Evolutionary conservation across 2,888 invertebrate species (phyloP).

Genomic region (Polyommatus iphigenia): DNA sequence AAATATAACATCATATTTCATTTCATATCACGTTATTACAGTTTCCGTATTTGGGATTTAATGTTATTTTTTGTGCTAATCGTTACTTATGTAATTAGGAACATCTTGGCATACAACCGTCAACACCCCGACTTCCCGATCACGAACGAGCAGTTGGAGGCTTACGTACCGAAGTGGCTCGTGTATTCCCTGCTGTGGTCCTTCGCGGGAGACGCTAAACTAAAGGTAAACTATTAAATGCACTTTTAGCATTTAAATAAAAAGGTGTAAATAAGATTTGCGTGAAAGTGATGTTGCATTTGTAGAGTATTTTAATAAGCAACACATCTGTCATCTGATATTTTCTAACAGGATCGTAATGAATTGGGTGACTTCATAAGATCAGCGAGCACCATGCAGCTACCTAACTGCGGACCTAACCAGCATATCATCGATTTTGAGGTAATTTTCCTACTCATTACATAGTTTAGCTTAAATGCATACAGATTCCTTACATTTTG

Average conservation of each 20-base stretch:
- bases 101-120: slow-evolving; percentile 95
- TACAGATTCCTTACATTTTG: too few relatives aligned
- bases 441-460: slow-evolving; percentile 74
- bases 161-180: slow-evolving; percentile 95
- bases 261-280: too few relatives aligned
- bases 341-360: slow-evolving; percentile 80
- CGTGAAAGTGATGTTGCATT: background rate
- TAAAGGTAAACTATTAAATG: slow-evolving; percentile 83
- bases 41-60: too few relatives aligned
- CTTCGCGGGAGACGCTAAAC: slow-evolving; percentile 98
- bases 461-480: too few relatives aligned
- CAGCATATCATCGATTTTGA: slow-evolving; percentile 97
- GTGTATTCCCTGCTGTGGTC: slow-evolving; percentile 98
- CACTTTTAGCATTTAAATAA: background rate
- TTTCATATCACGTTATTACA: too few relatives aligned
- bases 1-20: too few relatives aligned
- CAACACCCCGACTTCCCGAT: slow-evolving; percentile 97
- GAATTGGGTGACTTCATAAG: slow-evolving; percentile 98
- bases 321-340: background rate
- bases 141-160: slow-evolving; percentile 93
- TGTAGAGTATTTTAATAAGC: background rate
- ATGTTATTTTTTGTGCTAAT: too few relatives aligned
- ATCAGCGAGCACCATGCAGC: slow-evolving; percentile 94
- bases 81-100: too few relatives aligned
- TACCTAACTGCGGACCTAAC: slow-evolving; percentile 89